phyloP scores from a whole-genome alignment of 2,797 vertebrate species.

The Macropodus opercularis region DNA sequence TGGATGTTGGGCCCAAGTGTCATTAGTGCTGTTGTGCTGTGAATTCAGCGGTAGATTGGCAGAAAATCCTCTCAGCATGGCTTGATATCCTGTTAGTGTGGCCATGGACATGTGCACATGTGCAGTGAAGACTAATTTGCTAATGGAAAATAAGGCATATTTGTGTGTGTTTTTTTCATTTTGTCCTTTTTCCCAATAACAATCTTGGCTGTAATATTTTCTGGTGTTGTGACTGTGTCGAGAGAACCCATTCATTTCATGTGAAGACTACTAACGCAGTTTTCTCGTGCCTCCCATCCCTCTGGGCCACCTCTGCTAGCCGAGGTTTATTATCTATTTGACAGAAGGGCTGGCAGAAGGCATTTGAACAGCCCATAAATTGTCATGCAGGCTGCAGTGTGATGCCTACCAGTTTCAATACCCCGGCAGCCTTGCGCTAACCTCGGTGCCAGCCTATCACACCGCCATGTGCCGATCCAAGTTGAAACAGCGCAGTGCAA shows the following conservation, averaged over 20 bases:
- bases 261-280: constrained; percentile 15
- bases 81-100: constrained; percentile 71
- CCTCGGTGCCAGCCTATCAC: constrained; percentile 63
- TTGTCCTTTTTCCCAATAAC: constrained; percentile 33
- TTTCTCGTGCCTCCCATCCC: constrained; percentile 44
- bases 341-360: constrained; percentile 74
- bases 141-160: constrained; percentile 57
- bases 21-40: constrained; percentile 80
- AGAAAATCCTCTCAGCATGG: constrained; percentile 78
- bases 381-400: constrained; percentile 74
- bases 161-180: constrained; percentile 35
- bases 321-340: constrained; percentile 77
- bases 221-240: constrained; percentile 33
- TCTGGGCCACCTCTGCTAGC: constrained; percentile 66
- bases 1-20: constrained; percentile 77
- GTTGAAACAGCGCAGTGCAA: constrained; percentile 84
- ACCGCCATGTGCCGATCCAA: constrained; percentile 69
- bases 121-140: constrained; percentile 69
- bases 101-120: constrained; percentile 64
- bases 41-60: constrained; percentile 75
- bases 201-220: constrained; percentile 32
- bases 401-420: constrained; percentile 66
- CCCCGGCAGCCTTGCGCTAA: constrained; percentile 67
- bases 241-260: constrained; percentile 20
- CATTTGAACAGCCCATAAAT: constrained; percentile 79